Evolutionary conservation across 2,888 invertebrate species (phyloP), one percentile per base, ranked within the genome.

Genomic region (Limenitis camilla): DNA sequence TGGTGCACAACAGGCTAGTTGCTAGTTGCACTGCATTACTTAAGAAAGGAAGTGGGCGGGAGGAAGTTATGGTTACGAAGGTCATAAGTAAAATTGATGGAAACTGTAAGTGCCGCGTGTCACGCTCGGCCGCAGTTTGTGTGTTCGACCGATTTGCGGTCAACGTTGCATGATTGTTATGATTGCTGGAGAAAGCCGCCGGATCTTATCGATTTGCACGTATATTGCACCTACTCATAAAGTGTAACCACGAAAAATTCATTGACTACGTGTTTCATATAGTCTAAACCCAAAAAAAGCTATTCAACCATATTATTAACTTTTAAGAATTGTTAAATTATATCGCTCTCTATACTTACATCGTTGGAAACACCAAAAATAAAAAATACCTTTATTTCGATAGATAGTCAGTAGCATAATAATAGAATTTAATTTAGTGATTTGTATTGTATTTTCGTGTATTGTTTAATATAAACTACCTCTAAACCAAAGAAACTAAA

Each of bases 1-100:
- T 85, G 72, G 86, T 87, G 86, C 86, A 86, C 78, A 84, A 81
- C 83, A 67, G 43, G 69, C 64, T 63, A 67, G 69, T 75, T 81
- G 79, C 80, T n/a, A n/a, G n/a, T n/a, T n/a, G n/a, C n/a, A 71
- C 67, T 49, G 66, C 47, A 68, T 77, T 80, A 74, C 74, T 59
- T 64, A 76, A 82, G 58, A 66, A 74, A 78, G 81, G 79, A 82
- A 78, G 74, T 71, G 63, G 79, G 76, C 74, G 77, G 68, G 66
- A 76, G 80, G 80, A 78, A 79, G 78, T 76, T 75, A 81, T 80
- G 78, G 75, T 69, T 62, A 58, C 61, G 75, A 81, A 81, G 82
- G 82, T 79, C 77, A 68, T 56, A 65, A 67, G 63, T 71, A 73
- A 73, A 73, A 67, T 60, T 71, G 69, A 74, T 71, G 67, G 70